A percentile compares a stretch with the other conserved stretches of the same genome.
These are phyloP conservation scores for Lacanobia wlatinum DNA, from an alignment of 2,888 invertebrate species.

Conservation along the genomic window DNA sequence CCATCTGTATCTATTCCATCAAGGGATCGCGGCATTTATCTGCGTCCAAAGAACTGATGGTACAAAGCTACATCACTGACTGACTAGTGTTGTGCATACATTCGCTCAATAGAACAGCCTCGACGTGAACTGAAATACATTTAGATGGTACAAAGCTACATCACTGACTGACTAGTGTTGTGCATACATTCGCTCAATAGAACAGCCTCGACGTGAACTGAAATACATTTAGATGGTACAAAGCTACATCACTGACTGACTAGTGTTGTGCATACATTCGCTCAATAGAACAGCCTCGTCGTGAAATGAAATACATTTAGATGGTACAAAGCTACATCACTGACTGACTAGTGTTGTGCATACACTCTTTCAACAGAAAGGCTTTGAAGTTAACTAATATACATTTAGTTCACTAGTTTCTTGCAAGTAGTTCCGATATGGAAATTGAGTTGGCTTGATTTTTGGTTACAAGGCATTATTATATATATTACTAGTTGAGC, in stretches of 20 bases:
- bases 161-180: constrained; percentile 25
- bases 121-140: constrained; percentile 3
- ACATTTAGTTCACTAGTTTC: not conserved
- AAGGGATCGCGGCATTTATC: constrained; percentile 28
- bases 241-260: not conserved
- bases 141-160: constrained; percentile 19
- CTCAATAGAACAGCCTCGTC: not conserved
- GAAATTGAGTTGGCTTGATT: not conserved
- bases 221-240: constrained; percentile 25
- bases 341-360: constrained; percentile 25
- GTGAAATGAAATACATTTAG: constrained; percentile 9
- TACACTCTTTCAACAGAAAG: not conserved
- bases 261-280: constrained; percentile 31
- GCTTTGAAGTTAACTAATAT: too few species aligned
- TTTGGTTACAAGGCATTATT: not conserved
- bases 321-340: constrained; percentile 17
- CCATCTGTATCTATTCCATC: constrained; percentile 1
- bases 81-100: constrained; percentile 24
- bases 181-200: constrained; percentile 1
- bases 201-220: not conserved
- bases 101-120: not conserved
- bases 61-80: constrained; percentile 10
- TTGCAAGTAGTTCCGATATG: not conserved
- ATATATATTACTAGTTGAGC: too few species aligned
- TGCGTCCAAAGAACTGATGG: constrained; percentile 29